These are phyloP conservation scores for Arctocebus calabarensis DNA, from an alignment of 2,797 vertebrate species.

Conservation along the genomic window DNA sequence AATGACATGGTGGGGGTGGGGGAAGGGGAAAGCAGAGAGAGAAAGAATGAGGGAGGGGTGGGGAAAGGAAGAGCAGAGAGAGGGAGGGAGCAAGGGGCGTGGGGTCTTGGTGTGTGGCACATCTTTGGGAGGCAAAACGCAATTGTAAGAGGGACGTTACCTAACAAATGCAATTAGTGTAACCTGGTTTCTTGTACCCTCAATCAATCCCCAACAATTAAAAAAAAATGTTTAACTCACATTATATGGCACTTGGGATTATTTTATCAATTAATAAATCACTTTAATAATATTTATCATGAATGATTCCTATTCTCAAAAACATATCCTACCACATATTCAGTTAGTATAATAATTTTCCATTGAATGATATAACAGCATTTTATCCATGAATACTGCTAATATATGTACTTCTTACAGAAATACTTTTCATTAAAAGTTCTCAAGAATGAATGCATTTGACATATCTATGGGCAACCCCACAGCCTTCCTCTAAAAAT, in stretches of 20 bases:
- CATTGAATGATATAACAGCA: background rate
- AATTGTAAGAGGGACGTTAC: no score
- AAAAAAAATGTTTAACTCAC: background rate
- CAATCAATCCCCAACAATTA: no score
- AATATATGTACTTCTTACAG: background rate
- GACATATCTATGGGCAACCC: background rate
- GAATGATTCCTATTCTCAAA: constrained; percentile 23
- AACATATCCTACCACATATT: background rate
- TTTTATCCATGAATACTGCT: background rate
- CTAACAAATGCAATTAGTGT: no score
- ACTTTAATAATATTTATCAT: constrained; percentile 19
- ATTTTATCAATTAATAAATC: constrained; percentile 45
- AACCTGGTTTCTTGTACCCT: no score
- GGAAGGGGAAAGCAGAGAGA: no score
- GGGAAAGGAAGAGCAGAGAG: no score
- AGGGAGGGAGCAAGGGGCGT: no score
- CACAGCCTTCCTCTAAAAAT: background rate
- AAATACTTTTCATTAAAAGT: constrained; percentile 30
- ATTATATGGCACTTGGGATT: background rate
- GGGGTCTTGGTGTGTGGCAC: no score
- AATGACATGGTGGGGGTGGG: no score
- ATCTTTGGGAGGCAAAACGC: no score
- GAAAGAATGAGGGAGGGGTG: no score
- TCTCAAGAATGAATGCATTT: background rate
- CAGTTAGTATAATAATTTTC: background rate